phyloP scores from a whole-genome alignment of 2,888 invertebrate species.

The Coelopa pilipes region DNA sequence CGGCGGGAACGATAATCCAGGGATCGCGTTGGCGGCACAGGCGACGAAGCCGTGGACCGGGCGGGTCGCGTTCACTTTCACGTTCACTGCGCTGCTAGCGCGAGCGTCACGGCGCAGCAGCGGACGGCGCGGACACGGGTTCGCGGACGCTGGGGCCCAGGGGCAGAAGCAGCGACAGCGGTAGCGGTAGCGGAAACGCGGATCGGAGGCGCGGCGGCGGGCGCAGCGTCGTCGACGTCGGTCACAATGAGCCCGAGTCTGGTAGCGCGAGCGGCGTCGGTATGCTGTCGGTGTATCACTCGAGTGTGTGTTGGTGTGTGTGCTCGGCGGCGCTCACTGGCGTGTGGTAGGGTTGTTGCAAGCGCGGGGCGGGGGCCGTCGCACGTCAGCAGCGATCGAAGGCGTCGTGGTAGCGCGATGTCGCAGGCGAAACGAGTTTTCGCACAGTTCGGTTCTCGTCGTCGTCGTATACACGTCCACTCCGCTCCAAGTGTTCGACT shows the following conservation, averaged over 20 bases:
- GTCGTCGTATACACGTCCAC: constrained; percentile 44
- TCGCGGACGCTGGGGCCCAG: too few relatives aligned
- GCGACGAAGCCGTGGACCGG: too few relatives aligned
- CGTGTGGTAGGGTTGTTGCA: constrained; percentile 1
- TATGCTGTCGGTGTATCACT: not conserved
- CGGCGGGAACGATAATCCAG: too few relatives aligned
- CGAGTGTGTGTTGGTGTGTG: not conserved
- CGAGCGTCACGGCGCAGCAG: too few relatives aligned
- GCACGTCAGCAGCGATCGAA: constrained; percentile 26
- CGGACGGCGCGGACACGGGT: too few relatives aligned
- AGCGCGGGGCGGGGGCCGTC: not conserved
- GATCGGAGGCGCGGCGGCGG: not conserved
- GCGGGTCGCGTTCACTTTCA: too few relatives aligned
- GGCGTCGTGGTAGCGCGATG: constrained; percentile 7
- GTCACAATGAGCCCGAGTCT: not conserved
- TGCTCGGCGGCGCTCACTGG: not conserved
- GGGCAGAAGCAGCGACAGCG: too few relatives aligned
- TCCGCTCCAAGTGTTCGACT: constrained; percentile 54
- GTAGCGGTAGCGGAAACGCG: not conserved
- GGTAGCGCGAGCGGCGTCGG: not conserved
- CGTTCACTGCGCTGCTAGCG: too few relatives aligned
- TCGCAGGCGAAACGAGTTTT: constrained; percentile 28
- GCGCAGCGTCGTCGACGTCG: not conserved
- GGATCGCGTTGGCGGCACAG: too few relatives aligned
- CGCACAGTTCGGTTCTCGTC: not conserved